Evolutionary conservation across 92 coral and sea anemone genomes (phyloP).

Genomic region (Epizoanthus fatuus): DNA sequence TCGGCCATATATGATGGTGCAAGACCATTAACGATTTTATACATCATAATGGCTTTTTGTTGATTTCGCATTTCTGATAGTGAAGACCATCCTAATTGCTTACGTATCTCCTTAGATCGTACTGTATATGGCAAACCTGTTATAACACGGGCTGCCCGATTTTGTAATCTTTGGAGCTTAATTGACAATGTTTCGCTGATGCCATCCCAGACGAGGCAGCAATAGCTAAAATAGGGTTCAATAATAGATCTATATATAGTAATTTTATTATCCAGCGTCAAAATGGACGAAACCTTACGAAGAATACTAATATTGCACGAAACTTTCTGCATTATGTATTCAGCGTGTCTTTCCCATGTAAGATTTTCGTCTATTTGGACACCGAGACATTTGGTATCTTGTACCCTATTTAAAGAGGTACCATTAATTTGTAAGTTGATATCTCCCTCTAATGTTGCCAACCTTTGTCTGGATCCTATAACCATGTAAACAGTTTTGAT

Average conservation of each 20-base stretch:
- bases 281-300: conserved; percentile 8
- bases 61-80: conserved; percentile 12
- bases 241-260: background rate
- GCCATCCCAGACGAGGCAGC: conserved; percentile 47
- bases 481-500: conserved; percentile 54
- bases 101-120: conserved; percentile 19
- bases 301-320: conserved; percentile 7
- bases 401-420: conserved; percentile 23
- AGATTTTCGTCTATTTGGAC: conserved; percentile 42
- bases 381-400: conserved; percentile 48
- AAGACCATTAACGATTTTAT: conserved; percentile 21
- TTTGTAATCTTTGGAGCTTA: conserved; percentile 46
- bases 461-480: conserved; percentile 53
- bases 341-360: conserved; percentile 41
- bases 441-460: conserved; percentile 43
- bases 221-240: no score
- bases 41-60: conserved; percentile 32
- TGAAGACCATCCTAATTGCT: conserved; percentile 30
- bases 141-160: conserved; percentile 40
- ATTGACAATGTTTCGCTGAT: conserved; percentile 12
- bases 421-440: conserved; percentile 17
- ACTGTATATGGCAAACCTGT: conserved; percentile 38
- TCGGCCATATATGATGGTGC: conserved; percentile 39
- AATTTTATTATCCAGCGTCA: background rate
- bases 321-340: conserved; percentile 21